Evolutionary conservation across 2,113 vertebrate species (phyloP), one percentile per base, ranked within the genome.

Genomic region (Bolborhynchus lineola): DNA sequence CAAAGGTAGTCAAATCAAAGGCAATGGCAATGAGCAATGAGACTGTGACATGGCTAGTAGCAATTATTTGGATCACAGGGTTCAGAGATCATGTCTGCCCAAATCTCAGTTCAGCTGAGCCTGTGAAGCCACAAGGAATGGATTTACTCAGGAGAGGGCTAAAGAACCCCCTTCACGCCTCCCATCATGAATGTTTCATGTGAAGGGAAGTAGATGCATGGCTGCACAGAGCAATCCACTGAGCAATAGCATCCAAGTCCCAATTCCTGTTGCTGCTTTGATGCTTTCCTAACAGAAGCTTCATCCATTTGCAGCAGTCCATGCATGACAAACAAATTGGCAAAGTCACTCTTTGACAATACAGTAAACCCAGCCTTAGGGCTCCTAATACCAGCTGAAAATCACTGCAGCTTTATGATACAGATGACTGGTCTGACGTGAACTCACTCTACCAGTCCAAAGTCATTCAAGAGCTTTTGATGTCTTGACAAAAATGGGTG

Each of bases 1-100:
- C 85, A 80, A 65, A 96, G 75, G 82, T 8, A 79, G 53, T 21
- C 71, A 74, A 49, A 92, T 47, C 88, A 90, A 81, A 96, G 82
- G 75, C 16, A 12, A 18, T 14, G 70, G 65, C 75, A 81, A 17
- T 63, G 19, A 29, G 53, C 46, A 24, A 7, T 2, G 21, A 74
- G 79, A 25, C 76, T 31, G 53, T 2, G 18, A 75, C 90, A 41
- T 2, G 60, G 46, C 31, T 15, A 9, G 69, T 17, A 69, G 55
- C 60, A 55, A 60, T 81, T 46, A 33, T 9, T 21, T 59, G n/a
- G 53, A 86, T 86, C 92, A 50, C 76, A 82, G 47, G 72, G 64
- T 46, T 62, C 90, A 59, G 63, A 28, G 75, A 82, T 50, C 67
- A 16, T 23, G 17, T 14, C 69, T 67, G 28, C 65, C 77, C 72